These are phyloP conservation scores for Siniperca chuatsi DNA, from an alignment of 2,113 vertebrate species.

Conservation along the genomic window DNA sequence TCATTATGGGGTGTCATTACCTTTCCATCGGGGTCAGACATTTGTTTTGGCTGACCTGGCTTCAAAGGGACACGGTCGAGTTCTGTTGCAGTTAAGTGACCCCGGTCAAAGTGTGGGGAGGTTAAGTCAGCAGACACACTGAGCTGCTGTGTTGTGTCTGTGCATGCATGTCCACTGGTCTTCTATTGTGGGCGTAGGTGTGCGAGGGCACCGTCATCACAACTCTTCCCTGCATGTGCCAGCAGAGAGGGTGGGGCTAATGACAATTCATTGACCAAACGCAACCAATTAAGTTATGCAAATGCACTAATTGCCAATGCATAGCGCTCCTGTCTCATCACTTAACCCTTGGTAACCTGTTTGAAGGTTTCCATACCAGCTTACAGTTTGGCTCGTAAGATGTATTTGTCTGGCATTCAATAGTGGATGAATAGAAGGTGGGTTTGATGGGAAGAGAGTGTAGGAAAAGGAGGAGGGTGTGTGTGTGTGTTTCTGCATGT, in stretches of 20 bases:
- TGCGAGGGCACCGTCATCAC: not conserved
- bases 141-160: not conserved
- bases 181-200: not conserved
- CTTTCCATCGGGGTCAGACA: constrained; percentile 20
- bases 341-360: constrained; percentile 72
- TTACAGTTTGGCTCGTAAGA: constrained; percentile 22
- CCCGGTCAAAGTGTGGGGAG: constrained; percentile 26
- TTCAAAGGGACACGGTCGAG: constrained; percentile 31
- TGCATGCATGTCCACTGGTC: not conserved
- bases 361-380: constrained; percentile 55
- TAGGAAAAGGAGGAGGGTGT: constrained; percentile 15
- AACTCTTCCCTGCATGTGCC: not conserved
- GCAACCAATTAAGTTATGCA: constrained; percentile 81
- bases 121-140: not conserved
- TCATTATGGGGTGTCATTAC: constrained; percentile 44
- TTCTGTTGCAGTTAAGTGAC: constrained; percentile 18
- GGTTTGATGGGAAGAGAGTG: constrained; percentile 1
- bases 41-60: constrained; percentile 41
- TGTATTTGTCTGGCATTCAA: constrained; percentile 29
- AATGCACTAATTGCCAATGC: constrained; percentile 78
- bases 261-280: constrained; percentile 65
- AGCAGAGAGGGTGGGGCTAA: constrained; percentile 46
- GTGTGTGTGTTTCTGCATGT: constrained; percentile 3
- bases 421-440: constrained; percentile 34
- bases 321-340: constrained; percentile 51